Evolutionary conservation across 2,888 invertebrate genomes (phyloP).

Genomic region (Dilophus febrilis): DNA sequence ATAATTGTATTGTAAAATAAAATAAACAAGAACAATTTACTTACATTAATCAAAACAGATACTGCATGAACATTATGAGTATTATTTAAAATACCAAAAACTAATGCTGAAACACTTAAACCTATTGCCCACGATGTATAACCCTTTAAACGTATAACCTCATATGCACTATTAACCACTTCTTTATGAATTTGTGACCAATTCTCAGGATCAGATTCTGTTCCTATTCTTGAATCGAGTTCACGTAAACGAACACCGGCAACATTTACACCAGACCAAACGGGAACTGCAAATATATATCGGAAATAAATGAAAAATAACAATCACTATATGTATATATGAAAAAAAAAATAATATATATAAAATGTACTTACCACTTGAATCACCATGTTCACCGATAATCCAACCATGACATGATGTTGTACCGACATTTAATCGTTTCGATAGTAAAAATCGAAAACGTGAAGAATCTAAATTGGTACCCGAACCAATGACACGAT

Average conservation of each 20-base stretch:
- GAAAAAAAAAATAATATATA: background rate
- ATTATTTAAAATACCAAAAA: conserved; percentile 54
- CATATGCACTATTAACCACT: conserved; percentile 74
- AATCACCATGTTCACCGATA: conserved; percentile 88
- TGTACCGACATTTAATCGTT: conserved; percentile 63
- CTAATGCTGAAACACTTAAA: conserved; percentile 53
- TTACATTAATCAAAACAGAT: conserved; percentile 59
- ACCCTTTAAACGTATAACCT: conserved; percentile 74
- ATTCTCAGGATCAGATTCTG: conserved; percentile 53
- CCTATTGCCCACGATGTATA: conserved; percentile 89
- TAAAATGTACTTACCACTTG: conserved; percentile 41
- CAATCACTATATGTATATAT: background rate
- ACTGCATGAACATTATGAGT: conserved; percentile 59
- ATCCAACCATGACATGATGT: conserved; percentile 83
- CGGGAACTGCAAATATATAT: conserved; percentile 62
- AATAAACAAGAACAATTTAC: too few relatives aligned
- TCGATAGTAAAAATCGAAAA: conserved; percentile 74
- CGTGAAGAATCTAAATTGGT: conserved; percentile 86
- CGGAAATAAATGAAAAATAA: conserved; percentile 11
- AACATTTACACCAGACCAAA: conserved; percentile 88
- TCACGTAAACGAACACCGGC: conserved; percentile 74
- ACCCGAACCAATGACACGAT: conserved; percentile 80
- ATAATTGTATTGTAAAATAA: too few relatives aligned
- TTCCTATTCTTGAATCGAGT: conserved; percentile 56
- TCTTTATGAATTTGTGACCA: conserved; percentile 65